phyloP scores from a whole-genome alignment of 2,797 vertebrate genomes.

The Pseudocheirus occidentalis region DNA sequence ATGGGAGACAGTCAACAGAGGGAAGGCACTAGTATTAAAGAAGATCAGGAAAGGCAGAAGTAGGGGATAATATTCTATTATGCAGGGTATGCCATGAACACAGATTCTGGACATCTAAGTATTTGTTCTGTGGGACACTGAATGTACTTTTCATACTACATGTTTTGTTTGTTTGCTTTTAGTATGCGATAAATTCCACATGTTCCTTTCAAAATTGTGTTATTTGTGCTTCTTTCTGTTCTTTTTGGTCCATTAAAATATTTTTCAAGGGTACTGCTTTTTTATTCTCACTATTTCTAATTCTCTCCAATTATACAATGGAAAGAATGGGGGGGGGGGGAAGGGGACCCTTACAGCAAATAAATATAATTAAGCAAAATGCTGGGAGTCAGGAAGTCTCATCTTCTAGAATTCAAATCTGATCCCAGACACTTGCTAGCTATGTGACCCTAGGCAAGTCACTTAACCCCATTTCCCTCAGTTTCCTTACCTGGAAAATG shows the following conservation, averaged over 20 bases:
- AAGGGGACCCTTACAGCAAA: neutral
- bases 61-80: neutral
- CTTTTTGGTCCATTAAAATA: neutral
- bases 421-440: no score
- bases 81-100: neutral
- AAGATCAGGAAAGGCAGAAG: neutral
- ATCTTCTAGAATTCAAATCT: no score
- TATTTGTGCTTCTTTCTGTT: neutral
- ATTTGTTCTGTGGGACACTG: no score
- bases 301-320: neutral
- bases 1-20: neutral
- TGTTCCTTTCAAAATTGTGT: neutral
- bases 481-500: neutral
- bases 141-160: neutral
- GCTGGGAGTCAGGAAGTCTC: neutral
- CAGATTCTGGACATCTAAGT: neutral
- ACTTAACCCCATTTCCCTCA: neutral
- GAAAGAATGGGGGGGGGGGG: neutral
- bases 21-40: neutral
- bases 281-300: neutral
- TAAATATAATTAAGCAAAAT: neutral
- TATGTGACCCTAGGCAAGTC: neutral
- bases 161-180: neutral
- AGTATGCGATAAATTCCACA: neutral
- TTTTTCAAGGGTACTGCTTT: neutral